Percentiles rank a stretch among this genome's conserved stretches.
Evolutionary conservation across 2,888 invertebrate genomes (phyloP).

Genomic region (Melanotus villosus): DNA sequence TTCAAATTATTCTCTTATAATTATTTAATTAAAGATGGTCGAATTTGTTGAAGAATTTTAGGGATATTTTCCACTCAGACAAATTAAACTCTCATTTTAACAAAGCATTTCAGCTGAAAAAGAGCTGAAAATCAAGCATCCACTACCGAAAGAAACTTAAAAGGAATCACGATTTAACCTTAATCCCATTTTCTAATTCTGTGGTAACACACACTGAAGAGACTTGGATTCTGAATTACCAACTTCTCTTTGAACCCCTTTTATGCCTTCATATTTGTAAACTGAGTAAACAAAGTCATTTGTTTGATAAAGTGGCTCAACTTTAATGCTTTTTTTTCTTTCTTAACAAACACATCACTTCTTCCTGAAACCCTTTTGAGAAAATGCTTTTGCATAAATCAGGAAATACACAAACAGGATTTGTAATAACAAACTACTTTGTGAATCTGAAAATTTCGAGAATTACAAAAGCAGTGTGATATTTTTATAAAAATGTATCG

Average conservation of each 20-base stretch:
- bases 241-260: slow-evolving; percentile 2
- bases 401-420: too few species aligned
- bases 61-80: slow-evolving; percentile 2
- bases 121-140: background rate
- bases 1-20: too few species aligned
- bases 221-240: slow-evolving; percentile 12
- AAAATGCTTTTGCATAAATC: slow-evolving; percentile 7
- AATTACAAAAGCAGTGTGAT: too few species aligned
- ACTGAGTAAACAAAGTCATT: slow-evolving; percentile 16
- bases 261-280: slow-evolving; percentile 17
- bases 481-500: too few species aligned
- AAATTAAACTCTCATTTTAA: slow-evolving; percentile 3
- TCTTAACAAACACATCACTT: slow-evolving; percentile 6
- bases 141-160: background rate
- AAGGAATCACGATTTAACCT: background rate
- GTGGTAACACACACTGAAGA: background rate
- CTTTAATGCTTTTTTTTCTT: slow-evolving; percentile 22
- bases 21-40: too few species aligned
- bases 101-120: background rate
- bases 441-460: too few species aligned
- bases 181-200: slow-evolving; percentile 23
- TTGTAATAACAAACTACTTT: too few species aligned
- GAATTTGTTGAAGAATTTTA: too few species aligned
- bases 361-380: background rate
- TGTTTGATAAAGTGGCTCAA: slow-evolving; percentile 14